A percentile compares a stretch with the other conserved stretches of the same genome.
Evolutionary conservation across 2,888 invertebrate species (phyloP).

Genomic region (Sinohyriopsis cumingii): DNA sequence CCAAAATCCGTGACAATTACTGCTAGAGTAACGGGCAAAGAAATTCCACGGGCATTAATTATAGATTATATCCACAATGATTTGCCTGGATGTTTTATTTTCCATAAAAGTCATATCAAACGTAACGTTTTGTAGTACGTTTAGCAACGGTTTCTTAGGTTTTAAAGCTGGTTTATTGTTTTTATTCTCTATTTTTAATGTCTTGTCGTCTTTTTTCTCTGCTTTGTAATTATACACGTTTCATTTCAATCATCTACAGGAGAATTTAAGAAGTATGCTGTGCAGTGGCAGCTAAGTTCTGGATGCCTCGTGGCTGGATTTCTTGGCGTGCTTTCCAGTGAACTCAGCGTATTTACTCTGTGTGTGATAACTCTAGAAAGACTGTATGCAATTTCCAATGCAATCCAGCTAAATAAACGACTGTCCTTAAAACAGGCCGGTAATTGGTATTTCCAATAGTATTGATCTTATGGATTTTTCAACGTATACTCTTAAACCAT

Average conservation of each 20-base stretch:
- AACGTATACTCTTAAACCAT: background rate
- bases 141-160: too few species aligned
- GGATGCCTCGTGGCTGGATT: conserved; percentile 96
- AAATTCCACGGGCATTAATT: too few species aligned
- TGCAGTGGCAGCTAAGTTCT: conserved; percentile 96
- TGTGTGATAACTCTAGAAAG: conserved; percentile 96
- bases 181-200: too few species aligned
- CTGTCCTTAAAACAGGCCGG: conserved; percentile 90
- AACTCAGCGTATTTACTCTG: conserved; percentile 94
- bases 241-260: conserved; percentile 69
- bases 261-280: conserved; percentile 95
- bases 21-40: too few species aligned
- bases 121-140: too few species aligned
- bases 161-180: too few species aligned
- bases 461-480: background rate
- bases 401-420: conserved; percentile 96
- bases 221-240: too few species aligned
- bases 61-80: too few species aligned
- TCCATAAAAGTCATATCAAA: too few species aligned
- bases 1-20: too few species aligned
- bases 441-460: conserved; percentile 19
- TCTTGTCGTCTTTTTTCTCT: too few species aligned
- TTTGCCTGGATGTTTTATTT: too few species aligned
- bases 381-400: conserved; percentile 95
- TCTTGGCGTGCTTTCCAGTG: conserved; percentile 92